A percentile compares a stretch with the other conserved stretches of the same genome.
Evolutionary conservation across 2,888 invertebrate genomes (phyloP).

Genomic region (Folsomia candida): DNA sequence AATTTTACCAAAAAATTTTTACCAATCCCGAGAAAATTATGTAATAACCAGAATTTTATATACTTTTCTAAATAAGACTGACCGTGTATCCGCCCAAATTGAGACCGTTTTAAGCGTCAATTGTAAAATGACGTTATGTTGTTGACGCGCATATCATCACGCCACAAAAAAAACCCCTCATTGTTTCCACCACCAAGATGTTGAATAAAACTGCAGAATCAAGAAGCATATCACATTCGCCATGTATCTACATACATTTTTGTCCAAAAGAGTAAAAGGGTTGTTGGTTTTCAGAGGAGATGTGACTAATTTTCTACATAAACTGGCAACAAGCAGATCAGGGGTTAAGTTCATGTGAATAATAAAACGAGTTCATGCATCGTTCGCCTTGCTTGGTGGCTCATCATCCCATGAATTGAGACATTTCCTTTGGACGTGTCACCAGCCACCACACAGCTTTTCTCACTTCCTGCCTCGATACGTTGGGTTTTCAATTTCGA

Average conservation of each 20-base stretch:
- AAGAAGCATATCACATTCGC: background rate
- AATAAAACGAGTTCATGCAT: background rate
- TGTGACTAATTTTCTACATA: background rate
- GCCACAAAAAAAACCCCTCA: background rate
- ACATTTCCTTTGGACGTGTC: background rate
- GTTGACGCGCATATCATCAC: no score
- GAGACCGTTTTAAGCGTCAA: no score
- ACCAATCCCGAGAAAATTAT: no score
- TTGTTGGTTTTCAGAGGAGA: no score
- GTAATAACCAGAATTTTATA: no score
- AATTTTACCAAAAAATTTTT: no score
- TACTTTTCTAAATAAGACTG: background rate
- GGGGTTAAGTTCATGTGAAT: background rate
- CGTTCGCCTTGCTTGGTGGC: background rate
- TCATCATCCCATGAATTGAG: background rate
- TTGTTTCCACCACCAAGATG: background rate
- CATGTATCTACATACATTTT: no score
- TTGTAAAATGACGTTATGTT: no score
- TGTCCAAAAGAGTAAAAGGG: no score
- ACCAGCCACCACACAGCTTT: no score
- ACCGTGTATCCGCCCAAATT: background rate
- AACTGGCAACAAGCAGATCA: background rate
- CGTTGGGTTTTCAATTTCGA: no score
- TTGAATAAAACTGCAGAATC: background rate
- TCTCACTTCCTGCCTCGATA: no score